These are phyloP conservation scores for Clytia hemisphaerica DNA, from an alignment of 30 jellyfish, hydroid and myxozoan species.

Conservation along the genomic window DNA sequence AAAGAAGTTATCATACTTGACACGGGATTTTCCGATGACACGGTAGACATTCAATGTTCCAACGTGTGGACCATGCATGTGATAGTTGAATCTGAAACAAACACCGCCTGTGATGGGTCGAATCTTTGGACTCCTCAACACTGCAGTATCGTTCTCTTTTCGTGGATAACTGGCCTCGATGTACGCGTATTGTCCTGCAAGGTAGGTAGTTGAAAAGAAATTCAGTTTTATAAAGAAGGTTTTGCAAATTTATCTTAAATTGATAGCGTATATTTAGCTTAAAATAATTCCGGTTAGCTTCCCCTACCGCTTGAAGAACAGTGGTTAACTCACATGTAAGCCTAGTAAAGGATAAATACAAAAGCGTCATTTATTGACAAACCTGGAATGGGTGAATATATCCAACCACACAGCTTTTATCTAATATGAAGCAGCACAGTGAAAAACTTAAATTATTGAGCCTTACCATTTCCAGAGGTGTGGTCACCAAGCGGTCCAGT, in stretches of 20 bases:
- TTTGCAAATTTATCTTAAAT: too few relatives aligned
- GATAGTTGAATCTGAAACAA: conserved; percentile 73
- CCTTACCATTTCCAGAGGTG: conserved; percentile 76
- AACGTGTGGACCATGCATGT: conserved; percentile 95
- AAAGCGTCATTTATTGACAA: too few relatives aligned
- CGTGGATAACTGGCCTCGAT: conserved; percentile 86
- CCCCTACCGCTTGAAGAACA: too few relatives aligned
- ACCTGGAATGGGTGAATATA: too few relatives aligned
- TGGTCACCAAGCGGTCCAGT: conserved; percentile 96
- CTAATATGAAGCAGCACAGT: too few relatives aligned
- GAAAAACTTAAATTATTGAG: too few relatives aligned
- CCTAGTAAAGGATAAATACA: too few relatives aligned
- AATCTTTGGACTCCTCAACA: conserved; percentile 84
- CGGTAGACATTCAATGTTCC: conserved; percentile 52
- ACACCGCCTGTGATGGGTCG: conserved; percentile 57
- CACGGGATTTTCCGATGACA: conserved; percentile 4
- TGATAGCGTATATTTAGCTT: too few relatives aligned
- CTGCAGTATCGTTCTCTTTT: conserved; percentile 74
- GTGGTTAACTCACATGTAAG: too few relatives aligned
- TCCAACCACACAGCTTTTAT: too few relatives aligned
- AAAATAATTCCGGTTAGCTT: too few relatives aligned
- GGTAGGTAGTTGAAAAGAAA: background rate
- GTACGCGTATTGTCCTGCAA: conserved; percentile 69
- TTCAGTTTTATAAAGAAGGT: background rate
- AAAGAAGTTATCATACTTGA: background rate